Evolutionary conservation across 2,797 vertebrate species (phyloP).

Genomic region (Scolopax rusticola): DNA sequence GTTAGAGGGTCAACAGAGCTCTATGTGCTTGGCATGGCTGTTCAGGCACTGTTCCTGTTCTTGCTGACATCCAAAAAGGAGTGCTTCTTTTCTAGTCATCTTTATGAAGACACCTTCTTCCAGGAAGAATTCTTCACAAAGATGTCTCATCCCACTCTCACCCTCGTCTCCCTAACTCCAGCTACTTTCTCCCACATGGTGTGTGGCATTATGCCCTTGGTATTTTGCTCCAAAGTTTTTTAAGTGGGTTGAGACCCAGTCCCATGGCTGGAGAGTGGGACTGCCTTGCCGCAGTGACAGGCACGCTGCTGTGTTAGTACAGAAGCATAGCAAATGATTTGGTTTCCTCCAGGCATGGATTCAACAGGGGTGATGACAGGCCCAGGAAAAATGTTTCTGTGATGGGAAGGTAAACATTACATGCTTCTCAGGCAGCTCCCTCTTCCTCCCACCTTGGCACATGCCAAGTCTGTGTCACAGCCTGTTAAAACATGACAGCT

Average conservation of each 20-base stretch:
- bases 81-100: neutral
- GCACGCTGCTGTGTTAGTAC: neutral
- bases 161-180: neutral
- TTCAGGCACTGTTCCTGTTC: neutral
- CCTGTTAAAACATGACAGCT: constrained; percentile 1
- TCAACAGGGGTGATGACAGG: constrained; percentile 33
- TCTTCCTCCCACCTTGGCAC: neutral
- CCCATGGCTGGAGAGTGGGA: neutral
- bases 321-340: constrained; percentile 6
- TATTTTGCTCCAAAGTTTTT: neutral
- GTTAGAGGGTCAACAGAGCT: neutral
- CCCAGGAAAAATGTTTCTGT: constrained; percentile 25
- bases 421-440: neutral
- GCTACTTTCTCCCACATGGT: neutral
- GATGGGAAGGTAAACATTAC: constrained; percentile 47
- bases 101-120: neutral
- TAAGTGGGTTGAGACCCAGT: neutral
- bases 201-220: fast-evolving
- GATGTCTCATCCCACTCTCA: neutral
- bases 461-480: constrained; percentile 17
- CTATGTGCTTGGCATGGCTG: neutral
- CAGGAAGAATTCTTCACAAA: neutral
- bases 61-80: neutral
- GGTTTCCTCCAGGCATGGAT: constrained; percentile 26
- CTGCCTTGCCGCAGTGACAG: neutral